Percentiles rank a stretch among this genome's conserved stretches.
Conservation (phyloP, 2,797 vertebrate genomes). For the Xenopus petersii region DNA sequence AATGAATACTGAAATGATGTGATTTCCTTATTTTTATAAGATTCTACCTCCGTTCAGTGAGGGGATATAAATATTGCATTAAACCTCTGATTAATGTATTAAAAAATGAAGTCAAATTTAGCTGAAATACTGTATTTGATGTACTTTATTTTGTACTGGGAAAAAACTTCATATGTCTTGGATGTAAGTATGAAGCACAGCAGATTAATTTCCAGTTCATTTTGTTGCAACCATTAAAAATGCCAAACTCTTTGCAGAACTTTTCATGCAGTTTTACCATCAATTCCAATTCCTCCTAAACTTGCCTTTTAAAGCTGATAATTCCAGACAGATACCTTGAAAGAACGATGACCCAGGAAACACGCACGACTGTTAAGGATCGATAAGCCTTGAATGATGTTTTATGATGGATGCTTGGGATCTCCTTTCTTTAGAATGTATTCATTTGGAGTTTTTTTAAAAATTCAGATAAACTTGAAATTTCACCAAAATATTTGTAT, state of each 20-base stretch:
- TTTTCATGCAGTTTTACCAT: neutral
- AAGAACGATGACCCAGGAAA: too few relatives aligned
- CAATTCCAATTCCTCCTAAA: too few relatives aligned
- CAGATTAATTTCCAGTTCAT: neutral
- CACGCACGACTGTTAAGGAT: too few relatives aligned
- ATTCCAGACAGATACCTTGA: too few relatives aligned
- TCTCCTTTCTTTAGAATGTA: too few relatives aligned
- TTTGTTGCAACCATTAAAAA: slow-evolving; percentile 23
- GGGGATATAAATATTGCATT: slow-evolving; percentile 6
- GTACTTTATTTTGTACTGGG: neutral
- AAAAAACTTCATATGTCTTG: neutral
- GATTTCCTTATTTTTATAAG: neutral
- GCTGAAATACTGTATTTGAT: neutral
- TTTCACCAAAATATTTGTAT: too few relatives aligned
- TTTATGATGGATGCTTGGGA: too few relatives aligned
- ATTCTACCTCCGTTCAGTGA: neutral
- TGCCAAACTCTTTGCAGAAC: neutral
- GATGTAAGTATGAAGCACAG: neutral
- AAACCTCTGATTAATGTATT: neutral
- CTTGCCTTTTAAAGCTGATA: too few relatives aligned
- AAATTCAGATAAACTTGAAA: too few relatives aligned
- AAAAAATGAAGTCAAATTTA: neutral
- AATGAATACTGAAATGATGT: neutral
- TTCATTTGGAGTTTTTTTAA: too few relatives aligned
- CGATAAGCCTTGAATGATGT: too few relatives aligned